Evolutionary conservation across 2,888 invertebrate genomes (phyloP).

Genomic region (Silvanus unidentatus): DNA sequence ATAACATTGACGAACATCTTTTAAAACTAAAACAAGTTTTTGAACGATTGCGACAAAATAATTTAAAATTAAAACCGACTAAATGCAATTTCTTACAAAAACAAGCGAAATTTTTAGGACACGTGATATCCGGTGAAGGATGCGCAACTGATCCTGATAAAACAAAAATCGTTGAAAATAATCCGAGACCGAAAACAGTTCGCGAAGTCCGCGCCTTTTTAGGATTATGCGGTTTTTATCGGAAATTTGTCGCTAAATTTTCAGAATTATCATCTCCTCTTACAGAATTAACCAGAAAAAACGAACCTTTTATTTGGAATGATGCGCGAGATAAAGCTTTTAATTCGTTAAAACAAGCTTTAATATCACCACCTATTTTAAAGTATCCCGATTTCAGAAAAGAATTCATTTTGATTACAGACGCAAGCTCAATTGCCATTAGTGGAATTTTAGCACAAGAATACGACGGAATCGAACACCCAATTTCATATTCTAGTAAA

Average conservation of each 20-base stretch:
- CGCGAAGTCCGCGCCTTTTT: slow-evolving; percentile 1
- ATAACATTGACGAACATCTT: slow-evolving; percentile 6
- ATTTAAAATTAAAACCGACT: slow-evolving; percentile 4
- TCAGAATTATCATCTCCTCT: slow-evolving; percentile 3
- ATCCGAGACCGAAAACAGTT: slow-evolving; percentile 3
- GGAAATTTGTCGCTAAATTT: slow-evolving; percentile 3
- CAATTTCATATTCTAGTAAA: slow-evolving; percentile 1
- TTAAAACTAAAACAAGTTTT: neutral
- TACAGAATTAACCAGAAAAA: neutral
- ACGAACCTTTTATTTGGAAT: slow-evolving; percentile 1
- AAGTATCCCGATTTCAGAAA: slow-evolving; percentile 10
- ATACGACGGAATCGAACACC: neutral
- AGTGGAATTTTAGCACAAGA: slow-evolving; percentile 1
- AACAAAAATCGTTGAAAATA: neutral
- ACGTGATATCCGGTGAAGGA: slow-evolving; percentile 5
- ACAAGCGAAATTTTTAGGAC: slow-evolving; percentile 5
- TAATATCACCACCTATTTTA: slow-evolving; percentile 10
- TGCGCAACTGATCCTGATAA: slow-evolving; percentile 7
- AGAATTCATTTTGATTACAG: slow-evolving; percentile 9
- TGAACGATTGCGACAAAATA: neutral
- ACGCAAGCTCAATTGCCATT: slow-evolving; percentile 4
- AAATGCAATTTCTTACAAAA: slow-evolving; percentile 4
- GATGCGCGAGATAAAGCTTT: slow-evolving; percentile 8
- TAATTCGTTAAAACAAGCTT: slow-evolving; percentile 14
- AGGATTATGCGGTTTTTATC: slow-evolving; percentile 2